These are phyloP conservation scores for Oceanites oceanicus DNA, from an alignment of 2,113 vertebrate genomes.

Conservation along the genomic window DNA sequence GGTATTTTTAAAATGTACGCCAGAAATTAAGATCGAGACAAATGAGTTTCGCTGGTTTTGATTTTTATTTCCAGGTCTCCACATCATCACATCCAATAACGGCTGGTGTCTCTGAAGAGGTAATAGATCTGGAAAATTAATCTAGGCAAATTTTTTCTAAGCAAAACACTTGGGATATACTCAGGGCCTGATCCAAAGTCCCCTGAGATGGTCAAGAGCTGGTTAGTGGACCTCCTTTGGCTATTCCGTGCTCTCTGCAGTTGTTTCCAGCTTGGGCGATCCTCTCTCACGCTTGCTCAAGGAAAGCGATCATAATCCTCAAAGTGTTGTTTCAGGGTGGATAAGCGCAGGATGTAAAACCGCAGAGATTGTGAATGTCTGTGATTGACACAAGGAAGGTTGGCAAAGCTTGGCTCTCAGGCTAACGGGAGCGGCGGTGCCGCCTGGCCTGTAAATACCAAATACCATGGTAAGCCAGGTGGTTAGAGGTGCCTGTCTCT, in stretches of 20 bases:
- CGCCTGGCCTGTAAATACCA: background rate
- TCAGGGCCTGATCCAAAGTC: background rate
- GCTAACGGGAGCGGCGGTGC: accelerated
- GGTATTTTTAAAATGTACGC: background rate
- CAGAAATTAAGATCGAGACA: background rate
- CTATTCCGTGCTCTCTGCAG: background rate
- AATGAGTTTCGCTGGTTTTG: background rate
- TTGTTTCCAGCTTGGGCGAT: background rate
- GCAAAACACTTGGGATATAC: background rate
- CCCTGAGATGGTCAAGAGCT: background rate
- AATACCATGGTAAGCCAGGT: background rate
- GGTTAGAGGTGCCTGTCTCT: background rate
- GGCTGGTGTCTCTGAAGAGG: background rate
- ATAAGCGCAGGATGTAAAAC: background rate
- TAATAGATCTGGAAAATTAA: background rate
- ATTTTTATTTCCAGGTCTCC: background rate
- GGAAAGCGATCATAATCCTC: background rate
- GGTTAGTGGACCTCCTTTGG: background rate
- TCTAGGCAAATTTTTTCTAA: background rate
- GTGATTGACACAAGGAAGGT: background rate
- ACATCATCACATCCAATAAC: background rate
- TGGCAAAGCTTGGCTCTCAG: background rate
- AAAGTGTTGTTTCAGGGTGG: background rate
- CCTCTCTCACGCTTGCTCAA: accelerated
- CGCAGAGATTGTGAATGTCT: background rate